Evolutionary conservation across 30 jellyfish, hydroid and myxozoan species (phyloP).

Genomic region (Aurelia coerulea): DNA sequence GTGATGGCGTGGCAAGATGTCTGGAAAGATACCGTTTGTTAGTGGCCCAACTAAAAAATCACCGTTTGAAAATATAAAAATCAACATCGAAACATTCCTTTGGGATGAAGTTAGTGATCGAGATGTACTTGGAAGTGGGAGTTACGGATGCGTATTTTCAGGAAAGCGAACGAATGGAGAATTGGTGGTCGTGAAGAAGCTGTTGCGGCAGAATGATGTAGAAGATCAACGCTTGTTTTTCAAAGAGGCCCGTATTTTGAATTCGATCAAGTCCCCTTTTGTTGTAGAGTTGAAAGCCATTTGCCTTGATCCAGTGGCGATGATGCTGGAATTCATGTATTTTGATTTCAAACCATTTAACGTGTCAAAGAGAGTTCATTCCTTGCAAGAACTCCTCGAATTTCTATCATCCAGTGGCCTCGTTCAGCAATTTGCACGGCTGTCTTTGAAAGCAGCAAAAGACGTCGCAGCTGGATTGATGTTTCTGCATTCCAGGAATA

Average conservation of each 20-base stretch:
- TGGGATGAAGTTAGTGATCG: too few species aligned
- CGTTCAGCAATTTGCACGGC: conserved; percentile 4
- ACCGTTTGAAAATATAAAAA: too few species aligned
- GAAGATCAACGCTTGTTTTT: conserved; percentile 10
- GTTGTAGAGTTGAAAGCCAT: neutral
- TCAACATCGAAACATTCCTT: too few species aligned
- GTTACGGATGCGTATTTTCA: too few species aligned
- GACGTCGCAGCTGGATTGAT: conserved; percentile 4
- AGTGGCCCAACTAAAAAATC: too few species aligned
- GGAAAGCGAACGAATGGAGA: too few species aligned
- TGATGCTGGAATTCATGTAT: neutral
- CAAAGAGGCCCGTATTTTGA: conserved; percentile 8
- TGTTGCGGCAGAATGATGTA: neutral
- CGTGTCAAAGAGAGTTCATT: conserved; percentile 12
- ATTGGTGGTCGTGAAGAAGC: neutral
- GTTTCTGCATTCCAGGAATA: neutral
- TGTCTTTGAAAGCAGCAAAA: conserved; percentile 8
- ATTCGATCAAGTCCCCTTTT: conserved; percentile 6
- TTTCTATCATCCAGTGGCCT: conserved; percentile 3
- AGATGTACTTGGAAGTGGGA: too few species aligned
- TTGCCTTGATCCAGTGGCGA: too few species aligned
- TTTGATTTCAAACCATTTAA: neutral
- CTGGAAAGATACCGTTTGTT: too few species aligned
- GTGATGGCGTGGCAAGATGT: too few species aligned
- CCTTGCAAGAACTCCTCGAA: conserved; percentile 15